phyloP scores from a whole-genome alignment of 2,797 vertebrate genomes.

The Cynodonichthys magdalenae region DNA sequence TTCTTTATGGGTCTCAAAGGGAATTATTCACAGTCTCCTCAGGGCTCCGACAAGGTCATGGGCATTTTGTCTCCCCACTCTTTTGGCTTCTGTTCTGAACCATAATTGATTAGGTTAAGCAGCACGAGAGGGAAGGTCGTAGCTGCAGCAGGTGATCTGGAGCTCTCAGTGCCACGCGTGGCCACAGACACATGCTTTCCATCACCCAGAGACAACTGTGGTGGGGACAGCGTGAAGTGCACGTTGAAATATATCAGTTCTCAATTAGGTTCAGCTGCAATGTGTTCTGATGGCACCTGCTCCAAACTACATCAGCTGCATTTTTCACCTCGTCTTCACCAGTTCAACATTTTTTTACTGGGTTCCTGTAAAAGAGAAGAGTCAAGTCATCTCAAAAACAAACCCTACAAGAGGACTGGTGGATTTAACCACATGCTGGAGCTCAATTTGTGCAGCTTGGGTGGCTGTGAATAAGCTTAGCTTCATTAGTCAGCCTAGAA shows the following conservation, averaged over 20 bases:
- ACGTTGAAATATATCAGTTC: constrained; percentile 42
- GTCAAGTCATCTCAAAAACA: constrained; percentile 28
- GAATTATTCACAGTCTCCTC: constrained; percentile 84
- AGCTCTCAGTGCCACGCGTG: constrained; percentile 54
- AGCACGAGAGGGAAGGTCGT: constrained; percentile 79
- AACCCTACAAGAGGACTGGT: constrained; percentile 35
- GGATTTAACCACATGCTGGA: constrained; percentile 35
- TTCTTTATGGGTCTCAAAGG: constrained; percentile 79
- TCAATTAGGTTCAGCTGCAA: constrained; percentile 29
- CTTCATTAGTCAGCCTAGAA: constrained; percentile 65
- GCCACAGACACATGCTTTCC: constrained; percentile 70
- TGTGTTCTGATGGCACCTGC: neutral
- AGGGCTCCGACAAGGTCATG: constrained; percentile 80
- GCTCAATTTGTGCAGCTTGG: constrained; percentile 56
- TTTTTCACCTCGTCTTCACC: neutral
- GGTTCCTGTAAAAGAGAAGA: constrained; percentile 12
- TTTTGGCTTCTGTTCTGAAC: constrained; percentile 80
- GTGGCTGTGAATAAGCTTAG: constrained; percentile 50
- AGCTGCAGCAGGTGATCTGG: constrained; percentile 68
- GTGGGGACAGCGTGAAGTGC: constrained; percentile 36
- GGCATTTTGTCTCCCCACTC: constrained; percentile 68
- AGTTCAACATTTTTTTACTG: constrained; percentile 18
- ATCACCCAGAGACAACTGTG: constrained; percentile 62
- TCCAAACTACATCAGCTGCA: constrained; percentile 5
- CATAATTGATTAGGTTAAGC: constrained; percentile 86